phyloP scores from a whole-genome alignment of 2,888 invertebrate genomes.

The Acronicta leporina region DNA sequence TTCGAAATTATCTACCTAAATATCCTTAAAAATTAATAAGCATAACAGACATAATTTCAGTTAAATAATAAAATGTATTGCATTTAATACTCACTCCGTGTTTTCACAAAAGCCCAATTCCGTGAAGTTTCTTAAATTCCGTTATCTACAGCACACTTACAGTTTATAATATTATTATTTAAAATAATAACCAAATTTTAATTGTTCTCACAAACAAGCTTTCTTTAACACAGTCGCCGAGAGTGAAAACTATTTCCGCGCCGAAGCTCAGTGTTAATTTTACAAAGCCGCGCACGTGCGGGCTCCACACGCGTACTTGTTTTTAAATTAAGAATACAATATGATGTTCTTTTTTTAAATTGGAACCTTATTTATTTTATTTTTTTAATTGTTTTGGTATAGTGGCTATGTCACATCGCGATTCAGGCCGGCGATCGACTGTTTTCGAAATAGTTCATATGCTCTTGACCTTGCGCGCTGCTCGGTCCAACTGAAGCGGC shows the following conservation, averaged over 20 bases:
- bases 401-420: conserved; percentile 74
- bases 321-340: conserved; percentile 57
- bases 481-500: conserved; percentile 81
- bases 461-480: conserved; percentile 86
- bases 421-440: conserved; percentile 74
- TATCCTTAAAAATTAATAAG: too few relatives aligned
- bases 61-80: conserved; percentile 1
- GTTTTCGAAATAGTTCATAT: conserved; percentile 79
- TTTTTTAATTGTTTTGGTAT: conserved; percentile 52
- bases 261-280: conserved; percentile 70
- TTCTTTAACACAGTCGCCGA: conserved; percentile 54
- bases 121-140: conserved; percentile 39
- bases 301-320: conserved; percentile 47
- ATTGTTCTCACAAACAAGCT: conserved; percentile 27
- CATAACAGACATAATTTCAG: background rate
- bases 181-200: conserved; percentile 15
- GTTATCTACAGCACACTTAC: conserved; percentile 26
- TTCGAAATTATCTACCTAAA: background rate
- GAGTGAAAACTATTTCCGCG: conserved; percentile 64
- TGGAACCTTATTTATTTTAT: conserved; percentile 31
- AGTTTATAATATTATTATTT: conserved; percentile 6
- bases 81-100: conserved; percentile 64
- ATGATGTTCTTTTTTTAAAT: conserved; percentile 33
- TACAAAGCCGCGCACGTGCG: conserved; percentile 68
- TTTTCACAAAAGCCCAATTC: conserved; percentile 57